Conservation (phyloP, 2,888 invertebrate genomes). For the Encarsia formosa region DNA sequence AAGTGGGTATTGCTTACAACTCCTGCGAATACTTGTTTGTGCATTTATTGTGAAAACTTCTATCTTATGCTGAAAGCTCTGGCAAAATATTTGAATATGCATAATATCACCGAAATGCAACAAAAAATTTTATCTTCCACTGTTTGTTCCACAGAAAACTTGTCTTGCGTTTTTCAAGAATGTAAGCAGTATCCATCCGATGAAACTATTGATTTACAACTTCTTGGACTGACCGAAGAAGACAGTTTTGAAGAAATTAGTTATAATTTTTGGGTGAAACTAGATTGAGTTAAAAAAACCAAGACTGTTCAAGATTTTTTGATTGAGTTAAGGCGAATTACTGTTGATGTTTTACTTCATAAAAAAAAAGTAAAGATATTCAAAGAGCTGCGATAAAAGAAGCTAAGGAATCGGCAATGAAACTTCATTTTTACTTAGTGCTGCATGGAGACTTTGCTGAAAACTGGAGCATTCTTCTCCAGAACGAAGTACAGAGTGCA, state of each 20-base stretch:
- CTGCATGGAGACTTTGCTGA: conserved; percentile 11
- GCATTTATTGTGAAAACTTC: conserved; percentile 24
- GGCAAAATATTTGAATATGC: neutral
- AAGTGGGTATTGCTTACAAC: conserved; percentile 13
- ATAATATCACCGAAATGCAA: neutral
- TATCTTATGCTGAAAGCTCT: conserved; percentile 11
- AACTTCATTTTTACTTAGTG: neutral
- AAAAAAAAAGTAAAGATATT: neutral
- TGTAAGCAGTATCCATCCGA: conserved; percentile 2
- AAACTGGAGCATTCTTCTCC: conserved; percentile 11
- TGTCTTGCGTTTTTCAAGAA: conserved; percentile 11
- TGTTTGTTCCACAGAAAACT: no score
- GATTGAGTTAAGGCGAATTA: neutral
- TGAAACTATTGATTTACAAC: neutral
- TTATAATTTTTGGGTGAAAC: no score
- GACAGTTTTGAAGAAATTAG: neutral
- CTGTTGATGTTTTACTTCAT: neutral
- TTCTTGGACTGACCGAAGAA: neutral
- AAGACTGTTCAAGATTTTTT: neutral
- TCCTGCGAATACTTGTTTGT: conserved; percentile 9
- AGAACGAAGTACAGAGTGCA: conserved; percentile 13
- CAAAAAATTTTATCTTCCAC: no score
- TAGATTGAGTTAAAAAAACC: neutral
- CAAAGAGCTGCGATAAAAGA: neutral
- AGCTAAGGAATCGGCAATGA: neutral